Percentiles rank a stretch among this genome's conserved stretches.
phyloP scores from a whole-genome alignment of 2,888 invertebrate species.

The Mylabris sibirica region DNA sequence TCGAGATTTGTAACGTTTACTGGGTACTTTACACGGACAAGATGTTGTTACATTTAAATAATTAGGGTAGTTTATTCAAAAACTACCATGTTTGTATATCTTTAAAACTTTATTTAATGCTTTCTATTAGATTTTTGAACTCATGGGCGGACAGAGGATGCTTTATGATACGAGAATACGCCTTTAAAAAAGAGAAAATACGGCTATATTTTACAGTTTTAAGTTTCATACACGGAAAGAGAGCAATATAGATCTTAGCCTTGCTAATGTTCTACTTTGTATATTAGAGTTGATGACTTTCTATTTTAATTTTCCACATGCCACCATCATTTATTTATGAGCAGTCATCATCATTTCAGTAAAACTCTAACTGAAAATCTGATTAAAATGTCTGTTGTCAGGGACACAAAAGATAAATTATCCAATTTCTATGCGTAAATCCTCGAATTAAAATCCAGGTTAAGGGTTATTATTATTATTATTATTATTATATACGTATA shows the following conservation, averaged over 20 bases:
- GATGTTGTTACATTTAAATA: too few relatives aligned
- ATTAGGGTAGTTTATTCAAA: too few relatives aligned
- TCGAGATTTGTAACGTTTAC: too few relatives aligned
- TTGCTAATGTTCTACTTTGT: background rate
- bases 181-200: constrained; percentile 23
- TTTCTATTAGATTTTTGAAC: background rate
- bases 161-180: constrained; percentile 25
- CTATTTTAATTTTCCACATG: constrained; percentile 1
- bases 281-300: background rate
- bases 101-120: background rate
- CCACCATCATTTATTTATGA: background rate
- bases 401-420: constrained; percentile 29
- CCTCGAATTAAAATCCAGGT: constrained; percentile 34
- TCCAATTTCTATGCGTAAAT: constrained; percentile 35
- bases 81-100: too few relatives aligned
- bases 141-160: background rate
- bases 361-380: background rate
- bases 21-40: too few relatives aligned
- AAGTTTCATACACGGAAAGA: background rate
- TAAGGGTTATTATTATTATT: constrained; percentile 30
- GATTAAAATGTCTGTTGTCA: constrained; percentile 24
- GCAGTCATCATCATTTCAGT: background rate
- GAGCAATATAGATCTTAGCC: background rate
- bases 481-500: too few relatives aligned
- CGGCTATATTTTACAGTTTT: background rate